Percentiles rank a stretch among this genome's conserved stretches.
Evolutionary conservation across 2,888 invertebrate species (phyloP).

Genomic region (Cheilosia pagana): DNA sequence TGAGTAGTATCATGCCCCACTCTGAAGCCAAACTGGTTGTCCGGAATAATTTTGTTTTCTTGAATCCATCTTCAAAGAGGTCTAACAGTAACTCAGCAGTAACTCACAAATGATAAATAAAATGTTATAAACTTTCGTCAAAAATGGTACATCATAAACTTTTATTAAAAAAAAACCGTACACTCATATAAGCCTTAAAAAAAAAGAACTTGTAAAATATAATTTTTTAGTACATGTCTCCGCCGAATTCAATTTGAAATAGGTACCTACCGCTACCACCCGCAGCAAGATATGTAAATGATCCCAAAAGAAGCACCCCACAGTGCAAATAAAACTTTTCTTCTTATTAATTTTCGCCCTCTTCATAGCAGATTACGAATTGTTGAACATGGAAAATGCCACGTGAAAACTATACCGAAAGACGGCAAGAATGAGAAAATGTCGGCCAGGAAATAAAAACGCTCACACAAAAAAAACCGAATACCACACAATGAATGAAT

Average conservation of each 20-base stretch:
- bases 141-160: neutral
- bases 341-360: conserved; percentile 71
- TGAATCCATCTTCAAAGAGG: too few relatives aligned
- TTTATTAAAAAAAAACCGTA: neutral
- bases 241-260: conserved; percentile 70
- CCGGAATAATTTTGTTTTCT: too few relatives aligned
- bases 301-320: conserved; percentile 65
- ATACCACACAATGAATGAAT: conserved; percentile 72
- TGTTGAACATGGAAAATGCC: conserved; percentile 68
- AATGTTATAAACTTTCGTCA: neutral
- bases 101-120: neutral
- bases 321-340: conserved; percentile 72
- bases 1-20: too few relatives aligned
- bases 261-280: too few relatives aligned
- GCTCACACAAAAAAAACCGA: conserved; percentile 11
- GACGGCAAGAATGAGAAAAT: conserved; percentile 13
- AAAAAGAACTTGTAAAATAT: conserved; percentile 60
- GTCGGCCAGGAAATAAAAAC: conserved; percentile 13
- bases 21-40: too few relatives aligned
- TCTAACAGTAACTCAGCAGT: too few relatives aligned
- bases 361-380: conserved; percentile 72
- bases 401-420: conserved; percentile 69
- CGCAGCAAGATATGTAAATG: conserved; percentile 68
- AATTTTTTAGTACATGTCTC: conserved; percentile 61
- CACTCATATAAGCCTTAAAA: neutral